These are phyloP conservation scores for Neodiprion virginianus DNA, from an alignment of 1,140 invertebrate species.

Conservation along the genomic window DNA sequence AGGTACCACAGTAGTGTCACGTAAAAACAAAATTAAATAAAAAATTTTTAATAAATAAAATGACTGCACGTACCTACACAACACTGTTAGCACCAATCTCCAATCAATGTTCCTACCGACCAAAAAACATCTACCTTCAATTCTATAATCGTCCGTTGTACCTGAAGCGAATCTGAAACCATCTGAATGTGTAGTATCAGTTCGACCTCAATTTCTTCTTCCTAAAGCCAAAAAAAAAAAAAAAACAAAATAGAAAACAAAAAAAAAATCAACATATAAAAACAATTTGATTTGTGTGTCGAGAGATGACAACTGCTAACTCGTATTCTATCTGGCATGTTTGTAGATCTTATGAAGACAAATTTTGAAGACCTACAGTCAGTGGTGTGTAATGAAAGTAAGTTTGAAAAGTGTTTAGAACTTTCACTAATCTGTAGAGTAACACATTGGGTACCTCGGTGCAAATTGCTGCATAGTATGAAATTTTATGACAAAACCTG, in stretches of 20 bases:
- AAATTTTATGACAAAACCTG: no score
- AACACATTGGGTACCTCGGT: no score
- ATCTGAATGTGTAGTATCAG: slow-evolving; percentile 14
- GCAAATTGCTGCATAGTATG: no score
- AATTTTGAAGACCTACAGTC: slow-evolving; percentile 41
- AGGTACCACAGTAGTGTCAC: slow-evolving; percentile 31
- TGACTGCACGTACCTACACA: slow-evolving; percentile 15
- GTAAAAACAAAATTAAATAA: not conserved
- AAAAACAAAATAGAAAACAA: not conserved
- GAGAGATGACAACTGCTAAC: slow-evolving; percentile 2
- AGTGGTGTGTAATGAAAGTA: slow-evolving; percentile 45
- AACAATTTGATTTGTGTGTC: not conserved
- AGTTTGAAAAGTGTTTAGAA: slow-evolving; percentile 22
- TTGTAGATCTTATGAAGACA: slow-evolving; percentile 52
- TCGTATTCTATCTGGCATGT: slow-evolving; percentile 21
- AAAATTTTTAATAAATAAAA: not conserved
- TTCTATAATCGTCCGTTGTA: slow-evolving; percentile 16
- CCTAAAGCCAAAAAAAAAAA: slow-evolving; percentile 25
- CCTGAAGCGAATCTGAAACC: slow-evolving; percentile 28
- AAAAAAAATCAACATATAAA: not conserved
- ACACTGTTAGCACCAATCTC: slow-evolving; percentile 17
- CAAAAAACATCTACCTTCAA: slow-evolving; percentile 7
- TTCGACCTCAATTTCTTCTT: slow-evolving; percentile 11
- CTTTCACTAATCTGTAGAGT: no score
- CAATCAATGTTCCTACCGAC: slow-evolving; percentile 28